These are phyloP conservation scores for Lycia hirtaria DNA, from an alignment of 2,888 invertebrate species.

Conservation along the genomic window DNA sequence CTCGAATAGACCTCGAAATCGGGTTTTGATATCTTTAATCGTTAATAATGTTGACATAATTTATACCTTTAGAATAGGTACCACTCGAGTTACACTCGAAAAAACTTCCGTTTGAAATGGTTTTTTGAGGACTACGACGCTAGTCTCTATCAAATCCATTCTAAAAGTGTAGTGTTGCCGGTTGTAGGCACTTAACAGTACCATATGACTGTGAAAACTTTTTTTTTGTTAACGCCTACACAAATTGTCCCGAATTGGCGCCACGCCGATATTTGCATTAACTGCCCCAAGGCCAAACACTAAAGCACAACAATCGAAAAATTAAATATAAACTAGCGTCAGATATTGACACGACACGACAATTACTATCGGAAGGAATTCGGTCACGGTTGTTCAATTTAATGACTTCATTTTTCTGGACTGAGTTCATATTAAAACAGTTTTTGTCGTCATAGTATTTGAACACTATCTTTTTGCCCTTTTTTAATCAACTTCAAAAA, in stretches of 20 bases:
- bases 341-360: conserved; percentile 22
- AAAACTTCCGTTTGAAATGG: background rate
- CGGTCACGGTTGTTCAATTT: conserved; percentile 21
- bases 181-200: no score
- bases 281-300: conserved; percentile 24
- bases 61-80: no score
- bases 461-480: no score
- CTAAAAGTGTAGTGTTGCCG: no score
- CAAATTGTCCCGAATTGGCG: conserved; percentile 11
- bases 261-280: conserved; percentile 24
- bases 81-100: background rate
- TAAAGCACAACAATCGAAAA: conserved; percentile 27
- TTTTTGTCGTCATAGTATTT: no score
- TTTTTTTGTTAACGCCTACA: conserved; percentile 6
- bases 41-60: no score
- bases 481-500: no score
- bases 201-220: conserved; percentile 1
- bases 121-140: no score
- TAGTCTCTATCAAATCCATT: no score
- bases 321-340: conserved; percentile 24
- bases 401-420: conserved; percentile 23
- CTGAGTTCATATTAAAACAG: no score
- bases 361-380: conserved; percentile 26
- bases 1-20: no score
- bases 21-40: no score